These are phyloP conservation scores for Phaenicophaeus curvirostris DNA, from an alignment of 2,797 vertebrate species.

Conservation along the genomic window DNA sequence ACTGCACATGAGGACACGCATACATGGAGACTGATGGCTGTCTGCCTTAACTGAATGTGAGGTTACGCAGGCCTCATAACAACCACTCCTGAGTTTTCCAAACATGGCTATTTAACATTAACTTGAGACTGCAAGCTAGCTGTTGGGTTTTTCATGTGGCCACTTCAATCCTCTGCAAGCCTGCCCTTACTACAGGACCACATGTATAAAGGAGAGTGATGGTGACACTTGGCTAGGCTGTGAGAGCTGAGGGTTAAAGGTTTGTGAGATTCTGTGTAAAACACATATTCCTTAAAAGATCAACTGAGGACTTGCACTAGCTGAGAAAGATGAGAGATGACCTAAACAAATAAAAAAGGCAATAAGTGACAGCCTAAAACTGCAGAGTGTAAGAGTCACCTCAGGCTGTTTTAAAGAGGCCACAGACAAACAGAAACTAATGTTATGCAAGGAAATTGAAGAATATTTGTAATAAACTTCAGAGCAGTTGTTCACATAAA, in stretches of 20 bases:
- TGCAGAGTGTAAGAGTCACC: background rate
- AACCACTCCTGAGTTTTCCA: background rate
- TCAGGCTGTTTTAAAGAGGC: background rate
- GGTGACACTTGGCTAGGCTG: background rate
- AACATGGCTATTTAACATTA: background rate
- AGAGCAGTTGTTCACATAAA: background rate
- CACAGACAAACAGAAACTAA: background rate
- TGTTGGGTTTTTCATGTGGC: background rate
- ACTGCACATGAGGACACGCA: fast-evolving
- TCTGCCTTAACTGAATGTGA: fast-evolving
- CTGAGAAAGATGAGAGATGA: background rate
- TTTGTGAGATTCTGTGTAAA: background rate
- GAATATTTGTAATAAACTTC: background rate
- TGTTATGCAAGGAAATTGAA: background rate
- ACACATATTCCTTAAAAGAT: background rate
- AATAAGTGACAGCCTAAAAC: background rate
- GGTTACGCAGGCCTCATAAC: background rate
- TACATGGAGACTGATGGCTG: fast-evolving
- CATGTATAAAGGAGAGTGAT: fast-evolving
- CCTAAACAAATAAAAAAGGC: background rate
- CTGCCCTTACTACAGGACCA: background rate
- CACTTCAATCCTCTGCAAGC: background rate
- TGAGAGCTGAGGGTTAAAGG: background rate
- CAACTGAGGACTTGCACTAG: background rate
- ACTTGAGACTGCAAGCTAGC: background rate